These are phyloP conservation scores for Dendropsophus ebraccatus DNA, from an alignment of 2,113 vertebrate genomes.

Conservation along the genomic window DNA sequence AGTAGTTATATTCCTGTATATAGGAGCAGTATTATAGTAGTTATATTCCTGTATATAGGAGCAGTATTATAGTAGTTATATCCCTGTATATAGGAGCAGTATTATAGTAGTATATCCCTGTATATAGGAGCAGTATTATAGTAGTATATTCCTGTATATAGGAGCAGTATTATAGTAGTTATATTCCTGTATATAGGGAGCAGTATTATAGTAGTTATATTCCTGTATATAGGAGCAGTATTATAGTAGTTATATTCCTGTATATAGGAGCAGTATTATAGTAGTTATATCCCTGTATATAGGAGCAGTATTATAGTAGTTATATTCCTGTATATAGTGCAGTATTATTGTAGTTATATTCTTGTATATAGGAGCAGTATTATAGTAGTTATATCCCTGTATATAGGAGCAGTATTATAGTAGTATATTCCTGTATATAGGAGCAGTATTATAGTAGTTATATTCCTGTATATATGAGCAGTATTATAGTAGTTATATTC, in stretches of 20 bases:
- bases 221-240: not conserved
- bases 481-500: too few relatives aligned
- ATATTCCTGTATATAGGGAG: not conserved
- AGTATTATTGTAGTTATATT: slow-evolving; percentile 2
- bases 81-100: too few relatives aligned
- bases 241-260: slow-evolving; percentile 4
- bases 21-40: too few relatives aligned
- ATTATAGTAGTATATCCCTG: too few relatives aligned
- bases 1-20: too few relatives aligned
- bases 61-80: too few relatives aligned
- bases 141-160: not conserved
- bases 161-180: slow-evolving; percentile 4
- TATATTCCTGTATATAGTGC: slow-evolving; percentile 1
- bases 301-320: slow-evolving; percentile 12
- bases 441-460: too few relatives aligned
- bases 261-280: not conserved
- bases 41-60: too few relatives aligned
- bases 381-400: not conserved
- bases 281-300: not conserved
- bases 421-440: not conserved
- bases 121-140: too few relatives aligned
- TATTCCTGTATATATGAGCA: too few relatives aligned
- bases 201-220: slow-evolving; percentile 7
- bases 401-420: not conserved
- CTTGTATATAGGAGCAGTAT: not conserved